A percentile compares a stretch with the other conserved stretches of the same genome.
phyloP scores from a whole-genome alignment of 2,113 vertebrate species.

The Vimba vimba region DNA sequence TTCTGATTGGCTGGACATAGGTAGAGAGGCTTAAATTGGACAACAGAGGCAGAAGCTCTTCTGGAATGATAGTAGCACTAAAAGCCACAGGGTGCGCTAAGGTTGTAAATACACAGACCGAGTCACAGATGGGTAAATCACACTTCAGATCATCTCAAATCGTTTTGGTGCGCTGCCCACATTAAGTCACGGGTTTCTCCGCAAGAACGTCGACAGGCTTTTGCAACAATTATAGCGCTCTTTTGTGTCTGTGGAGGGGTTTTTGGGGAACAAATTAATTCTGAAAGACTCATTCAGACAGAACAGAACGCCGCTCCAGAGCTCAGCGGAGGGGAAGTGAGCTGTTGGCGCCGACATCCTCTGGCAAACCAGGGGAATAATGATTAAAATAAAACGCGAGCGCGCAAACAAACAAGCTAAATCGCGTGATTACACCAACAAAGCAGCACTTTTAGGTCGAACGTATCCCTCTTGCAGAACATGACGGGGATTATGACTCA shows the following conservation, averaged over 20 bases:
- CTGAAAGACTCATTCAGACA: constrained; percentile 24
- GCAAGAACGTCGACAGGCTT: constrained; percentile 23
- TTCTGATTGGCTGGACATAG: constrained; percentile 14
- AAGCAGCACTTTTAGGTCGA: constrained; percentile 12
- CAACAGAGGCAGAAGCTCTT: constrained; percentile 31
- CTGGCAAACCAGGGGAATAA: constrained; percentile 19
- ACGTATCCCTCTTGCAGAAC: not conserved
- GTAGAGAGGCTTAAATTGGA: constrained; percentile 35
- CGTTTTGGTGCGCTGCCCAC: not conserved
- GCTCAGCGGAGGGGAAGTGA: not conserved
- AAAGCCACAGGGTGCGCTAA: constrained; percentile 39
- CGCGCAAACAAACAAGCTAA: constrained; percentile 30
- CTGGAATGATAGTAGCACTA: constrained; percentile 18
- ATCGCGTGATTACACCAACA: constrained; percentile 17
- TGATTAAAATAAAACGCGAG: not conserved
- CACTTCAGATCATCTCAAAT: not conserved
- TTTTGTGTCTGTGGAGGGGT: not conserved
- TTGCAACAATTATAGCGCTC: constrained; percentile 22
- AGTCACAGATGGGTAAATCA: constrained; percentile 33
- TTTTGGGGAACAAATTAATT: constrained; percentile 39
- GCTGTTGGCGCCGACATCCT: not conserved
- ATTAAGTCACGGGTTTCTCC: not conserved
- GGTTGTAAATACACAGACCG: constrained; percentile 20
- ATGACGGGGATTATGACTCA: not conserved
- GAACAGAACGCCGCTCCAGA: not conserved